Base-by-base conservation (phyloP, 2,113 vertebrate species). In the Erythrocercus mccallii region DNA sequence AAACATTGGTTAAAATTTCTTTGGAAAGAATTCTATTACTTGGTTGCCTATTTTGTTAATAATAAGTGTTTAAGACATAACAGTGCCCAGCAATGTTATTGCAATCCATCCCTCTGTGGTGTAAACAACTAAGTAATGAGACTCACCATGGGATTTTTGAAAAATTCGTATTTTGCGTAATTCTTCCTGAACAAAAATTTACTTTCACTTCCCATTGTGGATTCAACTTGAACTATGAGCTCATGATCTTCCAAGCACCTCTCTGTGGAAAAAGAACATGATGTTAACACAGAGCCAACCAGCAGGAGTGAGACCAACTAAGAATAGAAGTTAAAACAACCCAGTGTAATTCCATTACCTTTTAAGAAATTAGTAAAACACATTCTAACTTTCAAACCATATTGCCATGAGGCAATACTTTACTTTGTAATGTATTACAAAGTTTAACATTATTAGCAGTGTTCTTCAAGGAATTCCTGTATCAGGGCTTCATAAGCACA, bases 141-240 rank as follows among this genome's bases (percentile, higher is more conserved):
- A 98, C 98, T 98, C 81, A 99, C 99, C 98, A 98, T 90, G 25
- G 99, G 99, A 95, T 98, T 99, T 98, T 99, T 99, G 98, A 99
- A 99, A 97, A 99, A 99, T 98, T 99, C 99, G 2, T 99, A 99
- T 98, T 99, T 99, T 96, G 98, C 99, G 74, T 99, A 99, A 97
- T 99, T 99, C 98, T 99, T 99, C 97, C 99, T 98, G 98, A 99
- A 99, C 85, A 99, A 97, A 97, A 99, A 99, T 98, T 98, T 99
- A 81, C 99, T 99, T 82, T 99, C 99, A n/a, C 98, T 98, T 95
- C 96, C 98, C 99, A 99, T 99, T 71, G 98, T 98, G 62, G 98
- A 98, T 85, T 99, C 99, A 23, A 99, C 99, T 96, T 99, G 98
- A 88, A 98, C 98, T 97, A 99, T 98, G 93, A 98, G 94, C 94